Base-by-base conservation (phyloP, 2,888 invertebrate species). In the Platycnemis pennipes region DNA sequence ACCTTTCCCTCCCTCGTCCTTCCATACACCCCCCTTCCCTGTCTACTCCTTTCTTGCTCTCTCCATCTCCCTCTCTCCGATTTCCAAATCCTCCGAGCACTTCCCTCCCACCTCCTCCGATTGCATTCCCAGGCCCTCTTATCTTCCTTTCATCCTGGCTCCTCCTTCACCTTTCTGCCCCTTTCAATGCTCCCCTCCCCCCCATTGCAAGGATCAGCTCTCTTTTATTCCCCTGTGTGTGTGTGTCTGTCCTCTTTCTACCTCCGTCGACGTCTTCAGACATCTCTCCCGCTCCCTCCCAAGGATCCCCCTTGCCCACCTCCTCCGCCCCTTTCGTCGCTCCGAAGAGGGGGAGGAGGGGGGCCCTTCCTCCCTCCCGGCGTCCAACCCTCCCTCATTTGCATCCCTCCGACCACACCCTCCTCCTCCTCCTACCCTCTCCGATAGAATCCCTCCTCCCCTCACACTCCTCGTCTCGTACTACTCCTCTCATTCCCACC, bases 301-400 rank as follows among this genome's bases (percentile, higher is more conserved):
- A 37, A 22, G 37, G 49, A 22, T 16, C 31, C 31, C 31, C 53
- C 49, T n/a, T 26, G 31, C 53, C 53, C 42, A 37, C 53, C 0
- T 44, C 45, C 88, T 49, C 7, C 16, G 46, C 42, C 49, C 88
- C 42, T 37, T 77, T 37, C 31, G 31, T 37, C 26, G 31, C 37
- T 77, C 26, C 37, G 31, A 22, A 37, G 37, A 13, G 77, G n/a
- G 63, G 63, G 63, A 53, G 26, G n/a, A 63, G 63, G 63, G 11
- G 53, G 53, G 53, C 19, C 53, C 8, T 53, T 13, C 19, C 53
- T 19, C 63, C 63, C 19, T n/a, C n/a, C n/a, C n/a, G n/a, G n/a
- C n/a, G 49, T 49, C 49, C 49, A 49, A 16, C 26, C 22, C 44
- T 63, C 91, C n/a, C 44, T 91, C 91, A 91, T 91, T 56, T 26